Conservation (phyloP, 1,140 invertebrate species). For the Monochamus saltuarius region DNA sequence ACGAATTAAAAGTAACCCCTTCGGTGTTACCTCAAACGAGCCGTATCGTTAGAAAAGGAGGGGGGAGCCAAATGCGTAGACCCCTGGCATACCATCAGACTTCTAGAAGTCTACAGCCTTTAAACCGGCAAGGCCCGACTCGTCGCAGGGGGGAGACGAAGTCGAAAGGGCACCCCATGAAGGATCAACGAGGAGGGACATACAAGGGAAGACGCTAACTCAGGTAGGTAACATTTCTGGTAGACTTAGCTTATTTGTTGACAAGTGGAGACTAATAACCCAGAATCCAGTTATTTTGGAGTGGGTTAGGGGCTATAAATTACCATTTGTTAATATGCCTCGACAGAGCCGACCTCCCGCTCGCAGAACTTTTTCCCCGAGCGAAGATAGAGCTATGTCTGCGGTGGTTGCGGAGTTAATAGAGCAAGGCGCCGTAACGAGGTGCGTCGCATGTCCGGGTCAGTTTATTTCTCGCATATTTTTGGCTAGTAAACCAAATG, state of each 20-base stretch:
- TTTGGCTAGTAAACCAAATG: constrained; percentile 27
- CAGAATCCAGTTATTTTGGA: neutral
- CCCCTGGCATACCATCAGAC: no score
- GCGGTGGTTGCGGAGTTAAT: neutral
- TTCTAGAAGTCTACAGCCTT: no score
- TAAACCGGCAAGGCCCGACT: neutral
- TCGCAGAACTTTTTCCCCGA: no score
- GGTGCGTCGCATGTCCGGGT: neutral
- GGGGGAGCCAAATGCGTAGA: neutral
- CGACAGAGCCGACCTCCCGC: neutral
- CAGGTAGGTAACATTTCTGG: neutral
- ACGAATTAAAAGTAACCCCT: neutral
- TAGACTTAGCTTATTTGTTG: constrained; percentile 1
- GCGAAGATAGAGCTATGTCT: neutral
- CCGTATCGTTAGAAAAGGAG: no score
- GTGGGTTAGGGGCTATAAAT: constrained; percentile 1
- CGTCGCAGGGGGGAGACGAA: neutral
- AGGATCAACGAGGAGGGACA: neutral
- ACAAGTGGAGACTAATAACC: constrained; percentile 8
- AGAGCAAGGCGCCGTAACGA: neutral
- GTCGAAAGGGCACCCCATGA: neutral
- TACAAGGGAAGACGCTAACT: neutral
- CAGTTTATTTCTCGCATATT: constrained; percentile 35
- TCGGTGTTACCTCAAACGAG: neutral
- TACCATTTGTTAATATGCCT: constrained; percentile 6